A percentile compares a stretch with the other conserved stretches of the same genome.
Conservation (phyloP, 1,140 invertebrate genomes). For the Calephelis nemesis region DNA sequence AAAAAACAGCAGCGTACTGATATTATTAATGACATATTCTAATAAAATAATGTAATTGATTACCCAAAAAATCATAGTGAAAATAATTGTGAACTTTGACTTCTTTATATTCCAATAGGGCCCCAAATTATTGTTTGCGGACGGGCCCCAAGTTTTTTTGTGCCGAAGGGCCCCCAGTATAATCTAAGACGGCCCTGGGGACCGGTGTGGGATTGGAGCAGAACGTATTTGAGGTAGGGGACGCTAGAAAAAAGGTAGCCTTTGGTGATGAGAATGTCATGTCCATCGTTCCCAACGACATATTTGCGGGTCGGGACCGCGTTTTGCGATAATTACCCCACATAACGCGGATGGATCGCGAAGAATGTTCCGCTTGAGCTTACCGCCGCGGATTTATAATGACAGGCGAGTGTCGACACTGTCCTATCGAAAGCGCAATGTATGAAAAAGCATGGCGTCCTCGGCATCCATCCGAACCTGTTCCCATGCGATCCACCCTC, state of each 20-base stretch:
- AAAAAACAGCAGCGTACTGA: too few relatives aligned
- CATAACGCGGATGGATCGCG: slow-evolving; percentile 67
- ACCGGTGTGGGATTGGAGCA: slow-evolving; percentile 55
- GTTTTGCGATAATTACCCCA: slow-evolving; percentile 75
- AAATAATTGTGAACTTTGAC: too few relatives aligned
- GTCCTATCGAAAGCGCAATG: slow-evolving; percentile 56
- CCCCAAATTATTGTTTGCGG: too few relatives aligned
- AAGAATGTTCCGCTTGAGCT: slow-evolving; percentile 69
- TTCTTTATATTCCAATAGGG: too few relatives aligned
- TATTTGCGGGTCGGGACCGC: slow-evolving; percentile 72
- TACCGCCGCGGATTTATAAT: slow-evolving; percentile 73
- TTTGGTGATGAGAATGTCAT: slow-evolving; percentile 78
- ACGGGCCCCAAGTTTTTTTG: too few relatives aligned
- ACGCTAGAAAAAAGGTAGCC: slow-evolving; percentile 61
- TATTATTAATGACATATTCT: too few relatives aligned
- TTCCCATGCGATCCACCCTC: slow-evolving; percentile 50
- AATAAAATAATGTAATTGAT: too few relatives aligned
- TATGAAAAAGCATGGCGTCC: slow-evolving; percentile 57
- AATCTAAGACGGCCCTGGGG: too few relatives aligned
- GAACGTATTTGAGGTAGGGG: slow-evolving; percentile 51
- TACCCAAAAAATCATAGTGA: too few relatives aligned
- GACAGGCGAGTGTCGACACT: slow-evolving; percentile 66
- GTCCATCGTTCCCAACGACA: slow-evolving; percentile 74
- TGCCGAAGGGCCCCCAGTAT: too few relatives aligned
- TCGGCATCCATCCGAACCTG: slow-evolving; percentile 53